Conservation (phyloP, 2,888 invertebrate species). For the Stenodera caucasica region DNA sequence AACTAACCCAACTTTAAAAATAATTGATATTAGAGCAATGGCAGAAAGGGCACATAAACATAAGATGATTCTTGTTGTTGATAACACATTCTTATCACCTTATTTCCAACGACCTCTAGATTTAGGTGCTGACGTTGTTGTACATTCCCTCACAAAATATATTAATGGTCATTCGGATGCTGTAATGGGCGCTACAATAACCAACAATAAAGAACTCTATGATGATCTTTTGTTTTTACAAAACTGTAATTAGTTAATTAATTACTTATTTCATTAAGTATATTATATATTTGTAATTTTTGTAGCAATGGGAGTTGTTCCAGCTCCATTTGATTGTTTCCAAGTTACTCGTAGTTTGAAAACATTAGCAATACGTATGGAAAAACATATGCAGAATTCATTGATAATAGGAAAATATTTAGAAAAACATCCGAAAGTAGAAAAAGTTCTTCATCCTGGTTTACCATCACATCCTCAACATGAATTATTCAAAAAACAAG, state of each 20-base stretch:
- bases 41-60: conserved; percentile 64
- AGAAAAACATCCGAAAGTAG: conserved; percentile 76
- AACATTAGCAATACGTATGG: conserved; percentile 90
- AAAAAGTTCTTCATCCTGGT: conserved; percentile 83
- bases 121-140: conserved; percentile 86
- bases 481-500: conserved; percentile 76
- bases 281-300: no score
- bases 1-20: conserved; percentile 91
- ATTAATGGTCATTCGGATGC: conserved; percentile 98
- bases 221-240: conserved; percentile 80
- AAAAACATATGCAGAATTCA: conserved; percentile 80
- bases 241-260: conserved; percentile 78
- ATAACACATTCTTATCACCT: conserved; percentile 92
- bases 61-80: conserved; percentile 76
- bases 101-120: conserved; percentile 90
- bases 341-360: conserved; percentile 91
- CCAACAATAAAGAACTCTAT: conserved; percentile 72
- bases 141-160: conserved; percentile 95
- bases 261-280: no score
- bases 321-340: conserved; percentile 96
- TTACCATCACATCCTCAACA: conserved; percentile 86
- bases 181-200: conserved; percentile 89
- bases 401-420: conserved; percentile 79
- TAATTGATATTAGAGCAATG: conserved; percentile 82
- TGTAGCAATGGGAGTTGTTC: conserved; percentile 85